Evolutionary conservation across 2,113 vertebrate genomes (phyloP), one percentile per base, ranked within the genome.

Genomic region (Pogona vitticeps): DNA sequence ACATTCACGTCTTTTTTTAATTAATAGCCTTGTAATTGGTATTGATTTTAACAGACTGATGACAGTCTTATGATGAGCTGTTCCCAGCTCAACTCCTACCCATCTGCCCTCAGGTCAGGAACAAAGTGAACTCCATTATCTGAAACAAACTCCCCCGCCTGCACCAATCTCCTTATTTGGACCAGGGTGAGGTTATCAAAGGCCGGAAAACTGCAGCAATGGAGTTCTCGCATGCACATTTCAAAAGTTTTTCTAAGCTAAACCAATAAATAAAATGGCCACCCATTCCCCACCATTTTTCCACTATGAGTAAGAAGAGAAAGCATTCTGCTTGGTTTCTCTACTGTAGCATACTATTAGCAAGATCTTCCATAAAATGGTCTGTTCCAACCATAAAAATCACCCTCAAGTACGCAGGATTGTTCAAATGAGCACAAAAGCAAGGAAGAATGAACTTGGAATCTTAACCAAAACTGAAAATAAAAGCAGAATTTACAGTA

Each of bases 21-120:
- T 97, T 97, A 96, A 90, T 95, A 96, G 90, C 88, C 78, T 86
- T 89, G 92, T 97, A 97, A 97, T 95, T 97, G 95, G 91, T 91
- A 97, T 95, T 0, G 96, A 97, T 91, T 93, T 93, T 88, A 93
- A 94, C 88, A 90, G 92, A 93, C 91, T 82, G 91, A 94, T 95
- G 90, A 94, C 90, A 94, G 94, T 95, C 95, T 91, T 94, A 94
- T 95, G 94, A 96, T 80, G 82, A 93, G 85, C 86, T 86, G 83
- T 94, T 93, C 87, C 90, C 85, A 88, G 91, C 93, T 93, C 95
- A 91, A 73, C 87, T 91, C 90, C 10, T 91, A 88, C 84, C 76
- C 90, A 88, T 80, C 58, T 92, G 91, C 93, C 93, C 82, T 88
- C 70, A 6, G 92, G 92, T 93, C 93, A 95, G 93, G 86, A 92